Percentiles rank a stretch among this genome's conserved stretches.
Evolutionary conservation across 2,113 vertebrate genomes (phyloP).

Genomic region (Sapajus apella): DNA sequence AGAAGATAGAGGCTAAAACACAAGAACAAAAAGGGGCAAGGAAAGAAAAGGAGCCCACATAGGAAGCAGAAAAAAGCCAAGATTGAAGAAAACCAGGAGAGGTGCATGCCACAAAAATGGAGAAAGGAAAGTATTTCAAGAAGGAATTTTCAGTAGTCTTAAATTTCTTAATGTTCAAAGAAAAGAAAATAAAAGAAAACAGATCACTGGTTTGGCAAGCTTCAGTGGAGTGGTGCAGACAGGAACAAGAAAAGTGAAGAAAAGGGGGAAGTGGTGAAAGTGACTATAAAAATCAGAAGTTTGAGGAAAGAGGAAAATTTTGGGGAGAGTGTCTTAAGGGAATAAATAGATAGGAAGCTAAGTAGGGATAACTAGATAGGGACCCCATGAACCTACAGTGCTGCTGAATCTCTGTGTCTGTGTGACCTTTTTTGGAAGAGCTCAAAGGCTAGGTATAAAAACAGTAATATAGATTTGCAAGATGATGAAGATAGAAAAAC

Average conservation of each 20-base stretch:
- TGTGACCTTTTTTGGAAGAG: background rate
- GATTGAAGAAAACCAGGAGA: slow-evolving; percentile 17
- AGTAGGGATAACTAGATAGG: background rate
- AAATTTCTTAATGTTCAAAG: background rate
- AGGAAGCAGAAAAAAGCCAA: background rate
- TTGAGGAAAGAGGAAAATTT: background rate
- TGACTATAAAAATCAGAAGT: background rate
- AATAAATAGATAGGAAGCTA: background rate
- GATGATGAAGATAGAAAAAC: background rate
- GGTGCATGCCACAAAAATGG: background rate
- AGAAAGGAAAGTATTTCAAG: background rate
- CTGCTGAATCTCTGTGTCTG: background rate
- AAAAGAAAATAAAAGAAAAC: background rate
- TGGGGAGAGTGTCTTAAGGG: background rate
- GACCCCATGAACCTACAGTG: background rate
- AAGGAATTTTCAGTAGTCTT: background rate
- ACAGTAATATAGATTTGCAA: background rate
- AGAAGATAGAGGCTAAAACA: background rate
- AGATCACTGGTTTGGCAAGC: background rate
- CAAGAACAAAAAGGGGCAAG: background rate
- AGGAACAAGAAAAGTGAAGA: background rate
- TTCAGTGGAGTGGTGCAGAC: background rate
- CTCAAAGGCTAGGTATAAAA: background rate
- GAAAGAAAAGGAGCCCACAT: background rate
- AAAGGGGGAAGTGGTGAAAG: background rate